Base-by-base conservation (phyloP, 1,140 invertebrate genomes). In the Saxidomus purpurata region DNA sequence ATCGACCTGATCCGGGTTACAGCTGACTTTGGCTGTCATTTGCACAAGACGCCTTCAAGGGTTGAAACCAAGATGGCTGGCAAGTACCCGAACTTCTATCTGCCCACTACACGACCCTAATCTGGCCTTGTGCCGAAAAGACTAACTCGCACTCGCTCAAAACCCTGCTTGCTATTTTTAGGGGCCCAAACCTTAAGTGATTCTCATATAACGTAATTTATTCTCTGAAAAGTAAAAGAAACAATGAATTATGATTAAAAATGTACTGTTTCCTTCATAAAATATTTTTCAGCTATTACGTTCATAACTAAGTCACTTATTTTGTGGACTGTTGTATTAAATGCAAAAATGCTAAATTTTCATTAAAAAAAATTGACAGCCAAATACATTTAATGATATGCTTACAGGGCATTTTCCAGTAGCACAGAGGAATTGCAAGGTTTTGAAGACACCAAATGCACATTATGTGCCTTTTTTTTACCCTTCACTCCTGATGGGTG, bases 191-290 rank as follows among this genome's bases (percentile, higher is more conserved):
- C 49, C 83, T 85, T 85, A 85, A 87, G 47, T 67, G 71, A 63
- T 87, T 77, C 85, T 74, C 85, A 79, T 77, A 76, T 61, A 25
- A 87, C 85, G 43, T 76, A 86, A 86, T 34, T 59, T 43, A 87
- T 76, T 38, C 49, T 87, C 85, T 87, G 85, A 87, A 87, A 85
- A 87, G 76, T 77, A 87, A 87, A 87, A 79, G 83, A 85, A 85
- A 71, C 31, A 82, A 6, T 55, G 43, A 82, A 36, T 82, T n/a
- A 55, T 59, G 36, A 6, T 63, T 4, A 11, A 17, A 22, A 6
- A 22, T 59, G 52, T 59, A 11, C 15, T 59, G 47, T 49, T 49
- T 49, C 19, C 3, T 22, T 11, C 6, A 59, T 59, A 11, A 6
- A 59, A 22, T n/a, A 59, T 59, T 59, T 22, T 49, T 49, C 17